Evolutionary conservation across 2,888 invertebrate genomes (phyloP).

Genomic region (Zeuzera pyrina): DNA sequence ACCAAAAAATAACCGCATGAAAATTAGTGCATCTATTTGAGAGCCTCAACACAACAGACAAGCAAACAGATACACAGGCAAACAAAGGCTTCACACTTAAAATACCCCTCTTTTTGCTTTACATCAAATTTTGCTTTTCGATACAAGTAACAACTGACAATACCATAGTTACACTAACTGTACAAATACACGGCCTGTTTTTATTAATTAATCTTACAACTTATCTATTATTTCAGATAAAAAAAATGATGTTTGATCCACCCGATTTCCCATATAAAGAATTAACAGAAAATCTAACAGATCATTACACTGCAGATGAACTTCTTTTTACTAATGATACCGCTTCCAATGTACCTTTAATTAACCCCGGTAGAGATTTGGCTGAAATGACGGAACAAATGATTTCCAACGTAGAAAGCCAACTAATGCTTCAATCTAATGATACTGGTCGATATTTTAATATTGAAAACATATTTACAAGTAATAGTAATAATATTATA

Average conservation of each 20-base stretch:
- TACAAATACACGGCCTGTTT: too few relatives aligned
- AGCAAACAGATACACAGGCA: too few relatives aligned
- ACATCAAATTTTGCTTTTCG: too few relatives aligned
- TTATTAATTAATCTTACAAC: too few relatives aligned
- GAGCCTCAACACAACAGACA: too few relatives aligned
- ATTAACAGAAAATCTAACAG: slow-evolving; percentile 35
- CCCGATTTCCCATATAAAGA: slow-evolving; percentile 63
- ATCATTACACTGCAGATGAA: slow-evolving; percentile 44
- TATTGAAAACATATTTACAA: slow-evolving; percentile 29
- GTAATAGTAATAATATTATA: slow-evolving; percentile 14
- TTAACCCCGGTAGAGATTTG: slow-evolving; percentile 20
- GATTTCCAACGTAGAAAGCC: slow-evolving; percentile 34
- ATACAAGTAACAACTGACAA: too few relatives aligned
- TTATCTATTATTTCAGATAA: slow-evolving; percentile 17
- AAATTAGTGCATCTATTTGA: too few relatives aligned
- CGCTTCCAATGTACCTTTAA: slow-evolving; percentile 10
- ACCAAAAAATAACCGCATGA: too few relatives aligned
- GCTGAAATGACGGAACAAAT: slow-evolving; percentile 27
- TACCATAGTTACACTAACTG: too few relatives aligned
- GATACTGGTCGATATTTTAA: slow-evolving; percentile 43
- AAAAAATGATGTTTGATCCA: slow-evolving; percentile 60
- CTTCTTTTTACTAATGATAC: slow-evolving; percentile 36
- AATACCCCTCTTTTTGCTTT: too few relatives aligned
- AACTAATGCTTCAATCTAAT: slow-evolving; percentile 41
- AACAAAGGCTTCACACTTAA: too few relatives aligned